These are phyloP conservation scores for Marmota monax DNA, from an alignment of 2,113 vertebrate species.

Conservation along the genomic window DNA sequence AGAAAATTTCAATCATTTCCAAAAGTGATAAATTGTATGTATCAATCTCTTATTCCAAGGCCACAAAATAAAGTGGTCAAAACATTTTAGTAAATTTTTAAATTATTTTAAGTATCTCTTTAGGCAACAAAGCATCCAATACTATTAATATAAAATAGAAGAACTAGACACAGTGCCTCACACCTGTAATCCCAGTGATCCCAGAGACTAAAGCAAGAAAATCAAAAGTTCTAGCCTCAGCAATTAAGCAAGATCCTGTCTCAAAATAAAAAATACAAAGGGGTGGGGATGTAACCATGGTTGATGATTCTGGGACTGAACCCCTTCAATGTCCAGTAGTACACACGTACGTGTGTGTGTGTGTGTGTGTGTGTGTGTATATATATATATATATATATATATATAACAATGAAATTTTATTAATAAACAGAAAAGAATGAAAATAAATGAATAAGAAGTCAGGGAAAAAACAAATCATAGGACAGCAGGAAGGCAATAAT, in stretches of 20 bases:
- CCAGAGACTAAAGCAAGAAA: too few relatives aligned
- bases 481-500: neutral
- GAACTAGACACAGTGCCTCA: neutral
- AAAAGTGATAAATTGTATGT: neutral
- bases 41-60: neutral
- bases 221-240: too few relatives aligned
- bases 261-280: too few relatives aligned
- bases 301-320: too few relatives aligned
- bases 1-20: neutral
- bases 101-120: neutral
- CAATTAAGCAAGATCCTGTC: too few relatives aligned
- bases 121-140: neutral
- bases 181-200: too few relatives aligned
- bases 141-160: neutral
- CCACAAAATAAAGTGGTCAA: constrained; percentile 2
- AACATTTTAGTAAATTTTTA: neutral
- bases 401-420: neutral
- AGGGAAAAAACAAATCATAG: neutral
- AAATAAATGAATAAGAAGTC: neutral
- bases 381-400: too few relatives aligned
- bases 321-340: too few relatives aligned
- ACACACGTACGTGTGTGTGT: too few relatives aligned
- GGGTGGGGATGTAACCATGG: too few relatives aligned
- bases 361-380: too few relatives aligned
- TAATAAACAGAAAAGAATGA: neutral